These are phyloP conservation scores for Crotalus horridus DNA, from an alignment of 2,113 vertebrate species.

Conservation along the genomic window DNA sequence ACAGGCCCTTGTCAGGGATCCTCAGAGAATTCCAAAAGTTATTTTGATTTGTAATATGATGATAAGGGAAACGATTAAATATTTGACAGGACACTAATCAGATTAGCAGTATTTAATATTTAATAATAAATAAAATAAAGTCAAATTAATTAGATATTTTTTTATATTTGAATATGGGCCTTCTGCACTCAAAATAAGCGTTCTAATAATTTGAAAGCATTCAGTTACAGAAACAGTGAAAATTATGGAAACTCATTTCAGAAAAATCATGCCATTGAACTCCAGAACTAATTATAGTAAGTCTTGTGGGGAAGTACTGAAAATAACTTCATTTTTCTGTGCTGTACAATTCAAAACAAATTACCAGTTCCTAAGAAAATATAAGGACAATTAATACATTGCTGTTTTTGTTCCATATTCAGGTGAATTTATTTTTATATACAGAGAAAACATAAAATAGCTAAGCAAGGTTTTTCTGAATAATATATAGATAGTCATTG, in stretches of 20 bases:
- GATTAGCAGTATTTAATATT: background rate
- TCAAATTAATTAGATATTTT: background rate
- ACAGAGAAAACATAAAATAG: background rate
- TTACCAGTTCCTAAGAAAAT: background rate
- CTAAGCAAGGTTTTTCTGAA: accelerated
- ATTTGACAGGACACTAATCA: background rate
- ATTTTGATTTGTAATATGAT: background rate
- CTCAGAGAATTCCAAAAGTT: background rate
- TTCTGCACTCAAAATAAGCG: background rate
- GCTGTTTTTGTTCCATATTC: background rate
- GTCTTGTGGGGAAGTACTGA: background rate
- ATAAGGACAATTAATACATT: background rate
- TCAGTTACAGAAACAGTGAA: background rate
- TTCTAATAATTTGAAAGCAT: background rate
- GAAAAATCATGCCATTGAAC: background rate
- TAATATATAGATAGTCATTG: background rate
- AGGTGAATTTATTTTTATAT: accelerated
- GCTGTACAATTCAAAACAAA: background rate
- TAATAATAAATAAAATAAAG: background rate
- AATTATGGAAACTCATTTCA: background rate
- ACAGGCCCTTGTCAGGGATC: background rate
- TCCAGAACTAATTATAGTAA: background rate
- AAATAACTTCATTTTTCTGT: background rate
- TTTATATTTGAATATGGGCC: background rate
- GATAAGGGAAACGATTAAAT: background rate